Evolutionary conservation across 2,797 vertebrate species (phyloP).

Genomic region (Macropodus opercularis): DNA sequence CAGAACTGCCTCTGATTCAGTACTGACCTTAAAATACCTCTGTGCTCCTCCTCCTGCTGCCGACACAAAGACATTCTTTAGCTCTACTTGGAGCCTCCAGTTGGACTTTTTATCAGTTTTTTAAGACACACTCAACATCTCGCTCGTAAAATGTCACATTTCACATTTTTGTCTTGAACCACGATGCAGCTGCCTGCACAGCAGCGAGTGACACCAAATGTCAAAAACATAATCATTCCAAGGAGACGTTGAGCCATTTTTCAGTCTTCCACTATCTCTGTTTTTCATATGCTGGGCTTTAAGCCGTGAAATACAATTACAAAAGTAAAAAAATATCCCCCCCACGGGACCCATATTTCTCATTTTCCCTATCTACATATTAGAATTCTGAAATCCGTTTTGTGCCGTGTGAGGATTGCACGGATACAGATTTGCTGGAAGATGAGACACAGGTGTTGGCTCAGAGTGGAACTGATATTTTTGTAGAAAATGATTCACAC

Average conservation of each 20-base stretch:
- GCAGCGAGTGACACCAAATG: not conserved
- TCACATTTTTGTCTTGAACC: not conserved
- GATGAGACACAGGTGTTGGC: too few relatives aligned
- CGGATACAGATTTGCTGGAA: too few relatives aligned
- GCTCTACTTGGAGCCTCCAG: not conserved
- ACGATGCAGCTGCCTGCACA: not conserved
- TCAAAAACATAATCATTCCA: not conserved
- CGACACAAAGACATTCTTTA: slow-evolving; percentile 7
- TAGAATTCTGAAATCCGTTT: slow-evolving; percentile 31
- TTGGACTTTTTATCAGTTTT: not conserved
- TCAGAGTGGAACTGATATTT: too few relatives aligned
- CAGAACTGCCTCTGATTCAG: slow-evolving; percentile 57
- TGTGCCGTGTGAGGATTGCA: slow-evolving; percentile 4
- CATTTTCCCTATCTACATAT: slow-evolving; percentile 2
- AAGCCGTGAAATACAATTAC: slow-evolving; percentile 28
- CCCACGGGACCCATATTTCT: too few relatives aligned
- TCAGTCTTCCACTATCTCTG: not conserved
- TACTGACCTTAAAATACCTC: slow-evolving; percentile 66
- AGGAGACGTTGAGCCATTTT: not conserved
- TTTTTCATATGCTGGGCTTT: not conserved
- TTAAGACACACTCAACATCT: not conserved
- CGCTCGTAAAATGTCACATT: not conserved
- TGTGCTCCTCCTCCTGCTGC: slow-evolving; percentile 14
- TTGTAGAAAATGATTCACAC: too few relatives aligned
- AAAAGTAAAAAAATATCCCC: slow-evolving; percentile 2